Conservation (phyloP, 1,140 invertebrate genomes). For the Neodiprion pinetum region DNA sequence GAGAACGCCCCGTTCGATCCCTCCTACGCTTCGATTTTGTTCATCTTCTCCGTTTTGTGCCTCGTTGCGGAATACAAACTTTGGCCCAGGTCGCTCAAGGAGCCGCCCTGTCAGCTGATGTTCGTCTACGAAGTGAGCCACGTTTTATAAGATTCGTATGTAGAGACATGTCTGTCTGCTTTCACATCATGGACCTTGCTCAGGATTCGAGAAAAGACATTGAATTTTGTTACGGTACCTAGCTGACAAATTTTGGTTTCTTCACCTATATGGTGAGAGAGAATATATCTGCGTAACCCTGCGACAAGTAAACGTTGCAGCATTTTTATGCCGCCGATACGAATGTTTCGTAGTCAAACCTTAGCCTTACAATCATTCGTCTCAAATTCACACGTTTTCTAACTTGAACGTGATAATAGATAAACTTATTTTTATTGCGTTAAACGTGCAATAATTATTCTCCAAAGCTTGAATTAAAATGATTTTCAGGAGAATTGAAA, state of each 20-base stretch:
- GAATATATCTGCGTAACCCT: too few species aligned
- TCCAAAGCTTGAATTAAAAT: too few species aligned
- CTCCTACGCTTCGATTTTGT: constrained; percentile 51
- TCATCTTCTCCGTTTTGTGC: constrained; percentile 53
- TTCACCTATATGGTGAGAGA: not conserved
- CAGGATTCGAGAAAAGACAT: not conserved
- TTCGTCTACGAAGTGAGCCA: constrained; percentile 55
- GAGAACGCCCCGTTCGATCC: constrained; percentile 43
- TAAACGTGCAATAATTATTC: too few species aligned
- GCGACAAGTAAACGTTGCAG: too few species aligned
- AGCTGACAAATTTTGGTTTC: not conserved
- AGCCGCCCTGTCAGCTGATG: constrained; percentile 54
- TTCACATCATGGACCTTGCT: not conserved
- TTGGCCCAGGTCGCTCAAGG: constrained; percentile 57
- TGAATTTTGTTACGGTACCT: not conserved
- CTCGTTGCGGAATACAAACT: constrained; percentile 55
- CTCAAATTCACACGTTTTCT: too few species aligned
- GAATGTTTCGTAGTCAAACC: too few species aligned
- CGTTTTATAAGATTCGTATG: not conserved
- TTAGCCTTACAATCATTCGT: too few species aligned
- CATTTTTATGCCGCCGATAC: too few species aligned
- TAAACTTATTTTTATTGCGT: too few species aligned
- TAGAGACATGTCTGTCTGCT: not conserved
- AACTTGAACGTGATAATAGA: too few species aligned
- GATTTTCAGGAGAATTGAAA: too few species aligned